These are phyloP conservation scores for Rhopalosiphum nymphaeae DNA, from an alignment of 2,888 invertebrate genomes.

Conservation along the genomic window DNA sequence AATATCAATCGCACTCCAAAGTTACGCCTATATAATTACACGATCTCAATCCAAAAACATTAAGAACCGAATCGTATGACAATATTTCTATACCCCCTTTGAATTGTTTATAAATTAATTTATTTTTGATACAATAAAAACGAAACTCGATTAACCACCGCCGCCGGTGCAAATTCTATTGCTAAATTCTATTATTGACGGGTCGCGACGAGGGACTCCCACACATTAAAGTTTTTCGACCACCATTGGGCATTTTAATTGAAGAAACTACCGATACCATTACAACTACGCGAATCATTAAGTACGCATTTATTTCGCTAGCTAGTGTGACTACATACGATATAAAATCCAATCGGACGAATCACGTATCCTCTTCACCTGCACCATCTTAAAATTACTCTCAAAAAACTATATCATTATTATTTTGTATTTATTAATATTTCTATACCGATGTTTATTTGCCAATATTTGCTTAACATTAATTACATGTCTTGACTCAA, in stretches of 20 bases:
- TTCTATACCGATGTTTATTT: background rate
- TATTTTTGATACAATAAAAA: background rate
- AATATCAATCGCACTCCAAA: background rate
- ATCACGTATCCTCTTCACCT: background rate
- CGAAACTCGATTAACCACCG: background rate
- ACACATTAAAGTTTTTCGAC: background rate
- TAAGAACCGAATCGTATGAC: background rate
- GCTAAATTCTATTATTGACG: background rate
- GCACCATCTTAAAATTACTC: background rate
- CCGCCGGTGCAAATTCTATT: background rate
- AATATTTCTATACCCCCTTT: background rate
- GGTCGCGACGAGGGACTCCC: background rate
- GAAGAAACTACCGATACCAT: slow-evolving; percentile 15
- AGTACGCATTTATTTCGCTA: slow-evolving; percentile 8
- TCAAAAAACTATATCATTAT: background rate
- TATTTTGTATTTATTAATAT: background rate
- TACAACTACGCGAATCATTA: slow-evolving; percentile 36
- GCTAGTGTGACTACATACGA: background rate
- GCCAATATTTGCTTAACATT: no score
- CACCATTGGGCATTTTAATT: slow-evolving; percentile 12
- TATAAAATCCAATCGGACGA: background rate
- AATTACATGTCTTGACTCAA: background rate
- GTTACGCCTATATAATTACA: background rate
- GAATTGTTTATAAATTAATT: background rate
- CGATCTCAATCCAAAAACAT: background rate